Base-by-base conservation (phyloP, 2,113 vertebrate genomes). In the Grammomys dolichurus region DNA sequence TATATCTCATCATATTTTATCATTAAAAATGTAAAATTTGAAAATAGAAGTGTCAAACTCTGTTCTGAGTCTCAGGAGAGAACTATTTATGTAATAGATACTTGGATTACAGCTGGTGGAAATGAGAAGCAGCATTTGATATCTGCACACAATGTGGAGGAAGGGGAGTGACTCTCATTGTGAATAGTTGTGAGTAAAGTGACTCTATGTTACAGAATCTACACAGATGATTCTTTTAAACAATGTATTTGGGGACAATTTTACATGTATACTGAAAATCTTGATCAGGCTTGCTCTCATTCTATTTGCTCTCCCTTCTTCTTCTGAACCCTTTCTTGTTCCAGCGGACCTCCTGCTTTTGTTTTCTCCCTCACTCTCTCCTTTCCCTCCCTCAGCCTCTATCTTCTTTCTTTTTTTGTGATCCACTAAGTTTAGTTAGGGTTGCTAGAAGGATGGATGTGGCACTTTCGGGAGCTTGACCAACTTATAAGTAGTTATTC, bases 31-130 rank as follows among this genome's bases (percentile, higher is more conserved):
- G 67, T 90, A 75, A 93, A 96, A 92, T 84, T 14, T 92, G 82
- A 95, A 94, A 94, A 88, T 93, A 90, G 91, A 97, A 96, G 24
- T 90, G 92, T n/a, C 20, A 73, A 82, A 4, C 5, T 86, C 91
- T 96, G 81, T 65, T 3, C 14, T 77, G 75, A 65, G 4, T 94
- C 93, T 85, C 93, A 76, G 63, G 82, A 54, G 48, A 73, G 60
- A 40, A 17, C 31, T 40, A 78, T 70, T 94, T 97, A 75, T 93
- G 48, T 89, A 75, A 65, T 22, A 96, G 48, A 33, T 96, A 69
- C 12, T 92, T 28, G 90, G 90, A 95, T 95, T 95, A 60, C 80
- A 89, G 69, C 13, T 92, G 43, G 10, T 43, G 28, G 40, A 76
- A 48, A 91, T 33, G 20, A 51, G n/a, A 93, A 94, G 87, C 73